phyloP scores from a whole-genome alignment of 2,113 vertebrate species.

The Herpetotheres cachinnans region DNA sequence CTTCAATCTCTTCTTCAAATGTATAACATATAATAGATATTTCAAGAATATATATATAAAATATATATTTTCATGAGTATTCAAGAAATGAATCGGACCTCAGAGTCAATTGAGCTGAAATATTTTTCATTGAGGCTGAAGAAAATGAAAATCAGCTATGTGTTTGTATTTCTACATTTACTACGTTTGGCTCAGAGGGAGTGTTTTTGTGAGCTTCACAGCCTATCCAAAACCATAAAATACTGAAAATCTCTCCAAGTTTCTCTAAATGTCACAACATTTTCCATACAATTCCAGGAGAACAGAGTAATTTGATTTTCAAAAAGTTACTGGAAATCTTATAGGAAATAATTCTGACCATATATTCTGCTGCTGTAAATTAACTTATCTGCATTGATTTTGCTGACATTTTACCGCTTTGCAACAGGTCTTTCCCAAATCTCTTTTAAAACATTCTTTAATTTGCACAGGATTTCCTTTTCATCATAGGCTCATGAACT shows the following conservation, averaged over 20 bases:
- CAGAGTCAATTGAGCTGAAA: background rate
- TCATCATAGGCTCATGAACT: background rate
- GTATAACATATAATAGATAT: background rate
- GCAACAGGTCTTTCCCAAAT: background rate
- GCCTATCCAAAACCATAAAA: conserved; percentile 12
- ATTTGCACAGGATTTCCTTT: background rate
- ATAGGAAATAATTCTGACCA: background rate
- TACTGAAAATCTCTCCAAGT: background rate
- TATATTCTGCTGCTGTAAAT: background rate
- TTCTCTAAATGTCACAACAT: background rate
- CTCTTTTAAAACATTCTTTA: background rate
- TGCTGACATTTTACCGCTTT: background rate
- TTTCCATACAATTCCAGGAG: background rate
- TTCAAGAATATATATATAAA: background rate
- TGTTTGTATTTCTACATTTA: background rate
- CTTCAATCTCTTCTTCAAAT: background rate
- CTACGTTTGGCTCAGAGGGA: background rate
- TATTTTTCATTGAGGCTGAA: background rate
- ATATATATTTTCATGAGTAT: background rate
- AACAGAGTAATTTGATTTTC: background rate
- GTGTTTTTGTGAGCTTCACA: background rate
- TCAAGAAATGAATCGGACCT: background rate
- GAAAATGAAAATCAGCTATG: background rate
- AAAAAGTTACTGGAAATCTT: background rate
- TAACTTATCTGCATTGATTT: background rate